These are phyloP conservation scores for Centroberyx gerrardi DNA, from an alignment of 2,797 vertebrate genomes.

Conservation along the genomic window DNA sequence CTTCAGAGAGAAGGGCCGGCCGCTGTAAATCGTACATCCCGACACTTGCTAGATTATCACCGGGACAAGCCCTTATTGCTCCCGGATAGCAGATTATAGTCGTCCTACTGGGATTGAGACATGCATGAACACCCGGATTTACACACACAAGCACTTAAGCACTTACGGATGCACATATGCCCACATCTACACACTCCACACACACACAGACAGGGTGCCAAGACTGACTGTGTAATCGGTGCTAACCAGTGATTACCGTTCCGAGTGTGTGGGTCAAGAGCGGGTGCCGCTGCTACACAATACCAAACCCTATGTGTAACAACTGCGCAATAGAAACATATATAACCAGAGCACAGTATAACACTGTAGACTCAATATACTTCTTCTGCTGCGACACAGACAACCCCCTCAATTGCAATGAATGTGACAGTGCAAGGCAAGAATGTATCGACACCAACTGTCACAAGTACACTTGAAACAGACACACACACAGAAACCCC, in stretches of 20 bases:
- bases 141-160: background rate
- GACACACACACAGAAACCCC: background rate
- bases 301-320: no score
- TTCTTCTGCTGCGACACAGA: conserved; percentile 36
- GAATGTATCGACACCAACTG: conserved; percentile 32
- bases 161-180: no score
- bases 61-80: background rate
- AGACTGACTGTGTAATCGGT: no score
- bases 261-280: no score
- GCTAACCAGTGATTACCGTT: no score
- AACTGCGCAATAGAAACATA: conserved; percentile 1
- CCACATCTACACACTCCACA: no score
- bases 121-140: conserved; percentile 1
- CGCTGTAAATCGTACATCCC: no score
- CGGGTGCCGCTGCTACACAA: no score
- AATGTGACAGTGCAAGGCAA: conserved; percentile 45
- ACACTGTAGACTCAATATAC: conserved; percentile 29
- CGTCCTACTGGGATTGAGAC: background rate
- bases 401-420: conserved; percentile 26
- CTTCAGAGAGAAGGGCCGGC: background rate
- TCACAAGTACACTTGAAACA: conserved; percentile 37
- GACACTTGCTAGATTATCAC: background rate
- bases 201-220: background rate
- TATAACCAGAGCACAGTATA: conserved; percentile 9
- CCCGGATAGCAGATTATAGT: background rate